phyloP scores from a whole-genome alignment of 2,113 vertebrate species.

The Phylloscopus trochilus region DNA sequence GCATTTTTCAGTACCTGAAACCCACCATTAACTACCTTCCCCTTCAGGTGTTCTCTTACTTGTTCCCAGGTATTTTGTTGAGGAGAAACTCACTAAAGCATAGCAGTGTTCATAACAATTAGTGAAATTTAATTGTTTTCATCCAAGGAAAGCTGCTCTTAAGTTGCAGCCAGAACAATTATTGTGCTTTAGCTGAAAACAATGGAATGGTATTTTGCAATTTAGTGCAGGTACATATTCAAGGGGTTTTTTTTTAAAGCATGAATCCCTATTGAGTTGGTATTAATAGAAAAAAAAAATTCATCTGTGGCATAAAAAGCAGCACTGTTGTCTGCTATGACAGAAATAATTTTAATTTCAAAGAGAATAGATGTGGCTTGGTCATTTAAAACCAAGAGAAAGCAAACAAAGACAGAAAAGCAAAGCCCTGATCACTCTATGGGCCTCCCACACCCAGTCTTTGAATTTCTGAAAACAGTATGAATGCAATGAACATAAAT shows the following conservation, averaged over 20 bases:
- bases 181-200: slow-evolving; percentile 67
- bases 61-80: slow-evolving; percentile 32
- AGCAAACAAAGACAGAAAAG: neutral
- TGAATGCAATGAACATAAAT: neutral
- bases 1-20: slow-evolving; percentile 37
- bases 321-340: slow-evolving; percentile 52
- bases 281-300: neutral
- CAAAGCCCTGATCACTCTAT: neutral
- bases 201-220: slow-evolving; percentile 12
- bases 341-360: slow-evolving; percentile 55
- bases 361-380: slow-evolving; percentile 24
- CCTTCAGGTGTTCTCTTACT: slow-evolving; percentile 29
- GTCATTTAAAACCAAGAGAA: neutral
- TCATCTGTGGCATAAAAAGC: slow-evolving; percentile 34
- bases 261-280: neutral
- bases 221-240: slow-evolving; percentile 18
- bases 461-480: neutral
- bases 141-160: slow-evolving; percentile 60
- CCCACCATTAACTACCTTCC: slow-evolving; percentile 24
- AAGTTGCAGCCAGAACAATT: slow-evolving; percentile 73
- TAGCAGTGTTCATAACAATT: slow-evolving; percentile 19
- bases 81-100: slow-evolving; percentile 50
- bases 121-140: slow-evolving; percentile 66
- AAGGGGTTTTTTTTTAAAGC: neutral
- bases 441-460: neutral